Conservation (phyloP, 2,113 vertebrate species). For the Rhodinocichla rosea region DNA sequence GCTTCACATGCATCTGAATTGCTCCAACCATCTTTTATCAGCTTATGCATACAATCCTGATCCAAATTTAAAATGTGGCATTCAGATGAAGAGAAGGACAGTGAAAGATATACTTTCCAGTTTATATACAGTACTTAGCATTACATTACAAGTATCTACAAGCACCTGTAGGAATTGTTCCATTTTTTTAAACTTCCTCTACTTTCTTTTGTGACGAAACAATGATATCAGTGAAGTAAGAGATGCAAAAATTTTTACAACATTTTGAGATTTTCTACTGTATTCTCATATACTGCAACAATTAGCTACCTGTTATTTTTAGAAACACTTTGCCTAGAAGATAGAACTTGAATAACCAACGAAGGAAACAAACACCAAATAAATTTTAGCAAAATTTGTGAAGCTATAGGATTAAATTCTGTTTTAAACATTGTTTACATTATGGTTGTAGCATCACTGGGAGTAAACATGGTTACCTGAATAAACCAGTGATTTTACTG, state of each 20-base stretch:
- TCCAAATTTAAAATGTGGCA: background rate
- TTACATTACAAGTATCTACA: background rate
- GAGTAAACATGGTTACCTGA: background rate
- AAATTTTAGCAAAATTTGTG: background rate
- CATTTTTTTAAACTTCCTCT: background rate
- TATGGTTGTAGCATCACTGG: background rate
- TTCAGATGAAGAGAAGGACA: background rate
- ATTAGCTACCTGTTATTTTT: background rate
- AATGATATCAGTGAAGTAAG: background rate
- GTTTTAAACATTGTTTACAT: background rate
- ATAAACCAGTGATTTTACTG: background rate
- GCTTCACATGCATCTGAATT: background rate
- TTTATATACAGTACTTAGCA: background rate
- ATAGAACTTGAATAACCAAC: background rate
- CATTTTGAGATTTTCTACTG: background rate
- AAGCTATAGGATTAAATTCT: background rate
- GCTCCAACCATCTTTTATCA: background rate
- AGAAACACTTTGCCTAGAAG: background rate
- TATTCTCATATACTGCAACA: background rate
- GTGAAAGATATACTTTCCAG: background rate
- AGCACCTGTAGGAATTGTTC: background rate
- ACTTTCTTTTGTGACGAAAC: background rate
- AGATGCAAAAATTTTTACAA: background rate
- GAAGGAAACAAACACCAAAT: background rate
- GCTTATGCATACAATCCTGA: background rate